Conservation (phyloP, 2,797 vertebrate genomes). For the Hippocampus kuda region DNA sequence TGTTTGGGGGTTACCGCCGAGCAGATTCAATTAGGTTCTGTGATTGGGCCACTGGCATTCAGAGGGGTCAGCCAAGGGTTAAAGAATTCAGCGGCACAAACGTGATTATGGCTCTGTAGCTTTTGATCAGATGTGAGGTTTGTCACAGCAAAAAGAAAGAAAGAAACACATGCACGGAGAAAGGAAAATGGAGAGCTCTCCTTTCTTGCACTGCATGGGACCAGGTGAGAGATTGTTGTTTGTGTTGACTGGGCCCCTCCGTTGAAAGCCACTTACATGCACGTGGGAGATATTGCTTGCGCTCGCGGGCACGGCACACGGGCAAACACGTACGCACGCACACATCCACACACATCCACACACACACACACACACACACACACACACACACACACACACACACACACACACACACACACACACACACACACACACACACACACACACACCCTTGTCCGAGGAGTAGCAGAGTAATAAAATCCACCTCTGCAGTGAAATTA, state of each 20-base stretch:
- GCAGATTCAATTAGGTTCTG: slow-evolving; percentile 75
- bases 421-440: slow-evolving; percentile 16
- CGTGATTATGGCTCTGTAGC: slow-evolving; percentile 73
- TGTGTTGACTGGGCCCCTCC: slow-evolving; percentile 41
- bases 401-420: slow-evolving; percentile 15
- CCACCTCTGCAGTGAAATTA: slow-evolving; percentile 66
- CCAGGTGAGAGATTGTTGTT: background rate
- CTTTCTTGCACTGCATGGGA: background rate
- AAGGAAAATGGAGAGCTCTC: background rate
- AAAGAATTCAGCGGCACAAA: slow-evolving; percentile 78
- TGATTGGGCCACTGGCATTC: slow-evolving; percentile 76
- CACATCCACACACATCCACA: slow-evolving; percentile 10
- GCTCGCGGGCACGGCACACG: slow-evolving; percentile 14
- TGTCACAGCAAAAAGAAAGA: slow-evolving; percentile 52
- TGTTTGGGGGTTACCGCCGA: slow-evolving; percentile 38
- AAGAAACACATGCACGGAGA: too few species aligned
- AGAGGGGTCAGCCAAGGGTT: slow-evolving; percentile 73
- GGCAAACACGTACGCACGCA: slow-evolving; percentile 7
- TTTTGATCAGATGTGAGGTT: slow-evolving; percentile 72
- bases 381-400: slow-evolving; percentile 12
- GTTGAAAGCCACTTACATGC: slow-evolving; percentile 35
- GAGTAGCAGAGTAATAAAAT: slow-evolving; percentile 59
- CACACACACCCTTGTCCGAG: slow-evolving; percentile 24
- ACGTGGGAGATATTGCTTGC: slow-evolving; percentile 15
- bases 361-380: slow-evolving; percentile 16